Conservation (phyloP, 2,888 invertebrate genomes). For the Apotomis turbidana region DNA sequence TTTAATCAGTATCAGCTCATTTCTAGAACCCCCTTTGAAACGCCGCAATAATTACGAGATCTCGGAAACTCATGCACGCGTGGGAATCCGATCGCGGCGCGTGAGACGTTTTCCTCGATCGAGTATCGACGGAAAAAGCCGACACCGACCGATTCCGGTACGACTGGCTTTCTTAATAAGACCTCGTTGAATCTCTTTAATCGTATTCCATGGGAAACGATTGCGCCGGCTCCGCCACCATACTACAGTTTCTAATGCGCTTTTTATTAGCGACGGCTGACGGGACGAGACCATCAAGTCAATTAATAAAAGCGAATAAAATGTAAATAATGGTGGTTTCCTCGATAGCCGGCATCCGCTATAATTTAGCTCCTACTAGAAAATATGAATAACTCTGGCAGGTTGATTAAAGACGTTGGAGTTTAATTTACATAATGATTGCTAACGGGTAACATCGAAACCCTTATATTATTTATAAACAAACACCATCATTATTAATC, state of each 20-base stretch:
- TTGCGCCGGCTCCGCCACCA: not conserved
- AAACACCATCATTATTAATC: not conserved
- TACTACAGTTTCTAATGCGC: constrained; percentile 26
- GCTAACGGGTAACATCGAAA: not conserved
- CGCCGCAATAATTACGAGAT: constrained; percentile 60
- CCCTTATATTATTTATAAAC: not conserved
- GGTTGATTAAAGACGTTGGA: not conserved
- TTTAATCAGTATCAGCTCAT: constrained; percentile 17
- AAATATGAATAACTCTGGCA: constrained; percentile 2
- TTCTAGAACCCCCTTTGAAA: constrained; percentile 32
- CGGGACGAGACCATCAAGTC: constrained; percentile 28
- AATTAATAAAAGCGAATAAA: constrained; percentile 31
- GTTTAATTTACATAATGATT: not conserved
- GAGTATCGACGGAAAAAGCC: constrained; percentile 64
- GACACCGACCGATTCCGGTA: constrained; percentile 57
- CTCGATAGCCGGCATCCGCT: constrained; percentile 26
- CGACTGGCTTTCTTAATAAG: constrained; percentile 65
- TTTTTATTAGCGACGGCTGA: constrained; percentile 22
- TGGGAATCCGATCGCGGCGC: constrained; percentile 76
- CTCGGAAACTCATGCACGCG: constrained; percentile 68
- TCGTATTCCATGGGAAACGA: constrained; percentile 42
- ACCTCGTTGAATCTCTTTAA: constrained; percentile 52
- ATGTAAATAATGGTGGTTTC: constrained; percentile 22
- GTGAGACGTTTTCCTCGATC: constrained; percentile 72
- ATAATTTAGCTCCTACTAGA: constrained; percentile 5